phyloP scores from a whole-genome alignment of 2,797 vertebrate genomes.

The Balearica regulorum region DNA sequence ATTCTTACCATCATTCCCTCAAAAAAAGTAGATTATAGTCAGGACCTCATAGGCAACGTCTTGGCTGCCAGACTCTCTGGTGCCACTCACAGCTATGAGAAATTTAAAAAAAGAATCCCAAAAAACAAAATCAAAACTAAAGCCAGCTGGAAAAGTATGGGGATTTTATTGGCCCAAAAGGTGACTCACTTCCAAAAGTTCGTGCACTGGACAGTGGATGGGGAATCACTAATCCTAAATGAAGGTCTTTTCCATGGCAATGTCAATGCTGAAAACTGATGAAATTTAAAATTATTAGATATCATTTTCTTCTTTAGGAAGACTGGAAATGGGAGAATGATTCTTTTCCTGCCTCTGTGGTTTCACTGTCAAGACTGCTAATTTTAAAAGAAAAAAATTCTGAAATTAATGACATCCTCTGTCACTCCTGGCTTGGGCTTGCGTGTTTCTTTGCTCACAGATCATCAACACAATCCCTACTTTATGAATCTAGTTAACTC shows the following conservation, averaged over 20 bases:
- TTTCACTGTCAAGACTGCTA: neutral
- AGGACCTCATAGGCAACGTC: neutral
- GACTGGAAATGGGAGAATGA: neutral
- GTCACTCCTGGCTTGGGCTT: neutral
- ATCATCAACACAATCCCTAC: neutral
- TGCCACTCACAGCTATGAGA: neutral
- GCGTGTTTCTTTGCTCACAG: neutral
- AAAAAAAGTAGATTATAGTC: neutral
- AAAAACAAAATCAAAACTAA: neutral
- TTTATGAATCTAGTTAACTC: neutral
- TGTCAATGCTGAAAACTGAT: neutral
- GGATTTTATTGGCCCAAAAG: neutral
- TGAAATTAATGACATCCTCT: neutral
- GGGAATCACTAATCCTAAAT: neutral
- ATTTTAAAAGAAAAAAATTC: neutral
- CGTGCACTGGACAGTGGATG: neutral
- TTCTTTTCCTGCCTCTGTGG: neutral
- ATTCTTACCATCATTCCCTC: neutral
- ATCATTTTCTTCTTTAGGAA: neutral
- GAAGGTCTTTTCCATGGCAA: neutral
- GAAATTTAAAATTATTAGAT: neutral
- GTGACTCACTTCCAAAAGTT: neutral
- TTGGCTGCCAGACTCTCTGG: neutral
- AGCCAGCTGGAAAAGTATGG: neutral
- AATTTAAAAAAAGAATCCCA: neutral